These are phyloP conservation scores for Cephalopterus ornatus DNA, from an alignment of 2,113 vertebrate species.

Conservation along the genomic window DNA sequence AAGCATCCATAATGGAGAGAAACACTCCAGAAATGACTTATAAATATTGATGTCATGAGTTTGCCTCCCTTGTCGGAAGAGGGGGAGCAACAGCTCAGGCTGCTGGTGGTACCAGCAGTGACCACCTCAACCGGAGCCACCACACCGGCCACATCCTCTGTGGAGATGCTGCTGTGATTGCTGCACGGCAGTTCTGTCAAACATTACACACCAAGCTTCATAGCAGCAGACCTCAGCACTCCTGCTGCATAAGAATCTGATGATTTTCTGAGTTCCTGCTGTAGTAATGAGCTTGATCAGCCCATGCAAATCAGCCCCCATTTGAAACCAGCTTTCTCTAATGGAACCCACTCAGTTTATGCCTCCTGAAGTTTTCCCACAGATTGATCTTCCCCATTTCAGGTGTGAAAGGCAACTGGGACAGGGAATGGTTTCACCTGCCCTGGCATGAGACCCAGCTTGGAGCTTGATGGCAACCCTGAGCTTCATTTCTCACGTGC, in stretches of 20 bases:
- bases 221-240: neutral
- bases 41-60: neutral
- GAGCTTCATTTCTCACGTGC: neutral
- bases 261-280: neutral
- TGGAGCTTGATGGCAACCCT: neutral
- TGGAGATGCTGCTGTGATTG: neutral
- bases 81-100: neutral
- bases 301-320: conserved; percentile 46
- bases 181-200: neutral
- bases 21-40: neutral
- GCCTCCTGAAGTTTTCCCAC: conserved; percentile 5
- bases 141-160: accelerated
- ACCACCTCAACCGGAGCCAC: neutral
- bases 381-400: neutral
- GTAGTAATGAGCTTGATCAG: conserved; percentile 51
- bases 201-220: neutral
- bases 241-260: neutral
- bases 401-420: neutral
- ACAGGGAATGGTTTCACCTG: neutral
- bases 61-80: neutral
- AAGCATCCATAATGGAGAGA: accelerated
- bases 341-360: neutral
- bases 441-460: neutral
- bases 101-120: neutral
- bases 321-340: conserved; percentile 46